phyloP scores from a whole-genome alignment of 2,797 vertebrate genomes.

The Acipenser ruthenus region DNA sequence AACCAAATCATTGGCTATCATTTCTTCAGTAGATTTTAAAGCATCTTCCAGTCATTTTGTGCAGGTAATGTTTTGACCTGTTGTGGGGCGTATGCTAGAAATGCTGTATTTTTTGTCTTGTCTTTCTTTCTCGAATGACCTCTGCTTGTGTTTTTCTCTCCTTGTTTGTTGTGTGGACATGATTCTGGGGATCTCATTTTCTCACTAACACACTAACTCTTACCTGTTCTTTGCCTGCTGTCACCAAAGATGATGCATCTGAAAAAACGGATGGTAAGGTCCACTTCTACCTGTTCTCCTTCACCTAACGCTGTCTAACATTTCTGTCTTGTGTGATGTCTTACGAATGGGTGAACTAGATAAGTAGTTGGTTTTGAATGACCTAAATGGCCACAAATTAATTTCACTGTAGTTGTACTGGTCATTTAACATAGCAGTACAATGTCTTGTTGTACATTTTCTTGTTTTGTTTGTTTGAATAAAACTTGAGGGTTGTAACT shows the following conservation, averaged over 20 bases:
- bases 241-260: slow-evolving; percentile 94
- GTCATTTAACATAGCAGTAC: too few species aligned
- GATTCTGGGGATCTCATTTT: slow-evolving; percentile 30
- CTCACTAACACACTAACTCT: slow-evolving; percentile 58
- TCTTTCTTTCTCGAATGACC: too few species aligned
- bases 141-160: not conserved
- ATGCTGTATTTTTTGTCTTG: too few species aligned
- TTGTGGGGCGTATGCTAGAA: too few species aligned
- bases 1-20: too few species aligned
- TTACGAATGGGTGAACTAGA: slow-evolving; percentile 3
- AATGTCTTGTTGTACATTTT: too few species aligned
- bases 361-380: not conserved
- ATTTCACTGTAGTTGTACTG: not conserved
- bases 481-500: too few species aligned
- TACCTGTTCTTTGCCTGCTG: slow-evolving; percentile 63
- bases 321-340: not conserved
- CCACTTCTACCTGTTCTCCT: slow-evolving; percentile 20
- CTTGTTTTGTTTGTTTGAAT: too few species aligned
- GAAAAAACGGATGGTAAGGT: slow-evolving; percentile 98
- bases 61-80: too few species aligned
- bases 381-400: not conserved
- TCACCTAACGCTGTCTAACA: not conserved
- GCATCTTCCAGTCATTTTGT: too few species aligned
- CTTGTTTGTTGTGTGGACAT: slow-evolving; percentile 29
- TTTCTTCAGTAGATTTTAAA: too few species aligned